Conservation (phyloP, 1,140 invertebrate genomes). For the Papilio polyxenes region DNA sequence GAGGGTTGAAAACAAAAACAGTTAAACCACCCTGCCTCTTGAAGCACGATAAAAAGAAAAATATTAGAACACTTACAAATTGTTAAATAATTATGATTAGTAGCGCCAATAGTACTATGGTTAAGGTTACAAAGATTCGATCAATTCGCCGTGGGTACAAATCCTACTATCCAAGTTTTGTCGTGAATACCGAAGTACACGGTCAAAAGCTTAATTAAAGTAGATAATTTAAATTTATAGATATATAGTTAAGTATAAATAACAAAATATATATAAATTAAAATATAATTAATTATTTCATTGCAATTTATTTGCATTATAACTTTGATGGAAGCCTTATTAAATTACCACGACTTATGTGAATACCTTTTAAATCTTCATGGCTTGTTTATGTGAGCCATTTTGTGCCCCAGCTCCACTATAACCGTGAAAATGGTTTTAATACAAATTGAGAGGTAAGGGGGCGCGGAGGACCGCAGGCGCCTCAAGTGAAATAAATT, state of each 20-base stretch:
- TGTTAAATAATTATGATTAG: not conserved
- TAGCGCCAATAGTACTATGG: not conserved
- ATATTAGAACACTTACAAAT: not conserved
- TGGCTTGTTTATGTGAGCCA: conserved; percentile 32
- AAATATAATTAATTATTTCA: not conserved
- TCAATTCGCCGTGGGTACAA: too few relatives aligned
- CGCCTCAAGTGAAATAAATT: conserved; percentile 37
- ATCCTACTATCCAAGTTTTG: too few relatives aligned
- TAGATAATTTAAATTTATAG: too few relatives aligned
- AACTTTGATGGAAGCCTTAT: not conserved
- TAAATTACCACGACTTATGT: not conserved
- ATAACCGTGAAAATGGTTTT: conserved; percentile 40
- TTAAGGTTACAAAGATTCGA: too few relatives aligned
- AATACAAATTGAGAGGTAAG: conserved; percentile 37
- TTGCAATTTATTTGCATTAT: not conserved
- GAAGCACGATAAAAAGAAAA: not conserved
- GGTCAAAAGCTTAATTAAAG: too few relatives aligned
- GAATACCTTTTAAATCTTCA: conserved; percentile 27
- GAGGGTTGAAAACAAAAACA: conserved; percentile 28
- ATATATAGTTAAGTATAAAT: too few relatives aligned
- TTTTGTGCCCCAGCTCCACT: conserved; percentile 30
- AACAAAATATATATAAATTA: not conserved
- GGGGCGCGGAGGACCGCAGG: conserved; percentile 30
- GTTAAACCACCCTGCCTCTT: not conserved
- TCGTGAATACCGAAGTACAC: too few relatives aligned